Percentiles rank a stretch among this genome's conserved stretches.
phyloP scores from a whole-genome alignment of 35 echinoderm and acorn worm species.

The Acanthaster planci region DNA sequence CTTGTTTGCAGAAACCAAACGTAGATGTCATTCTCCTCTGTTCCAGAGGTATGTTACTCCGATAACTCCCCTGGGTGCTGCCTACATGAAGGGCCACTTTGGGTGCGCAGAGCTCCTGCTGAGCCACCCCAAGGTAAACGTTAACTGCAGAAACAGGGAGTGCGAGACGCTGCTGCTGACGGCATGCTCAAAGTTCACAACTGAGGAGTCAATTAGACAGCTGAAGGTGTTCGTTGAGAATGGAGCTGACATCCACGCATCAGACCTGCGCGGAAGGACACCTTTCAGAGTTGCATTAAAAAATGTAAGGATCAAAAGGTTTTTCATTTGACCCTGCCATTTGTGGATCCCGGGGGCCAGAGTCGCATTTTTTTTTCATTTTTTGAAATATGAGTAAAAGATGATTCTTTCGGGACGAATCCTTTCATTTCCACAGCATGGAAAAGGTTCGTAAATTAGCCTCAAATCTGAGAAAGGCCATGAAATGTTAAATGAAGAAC shows the following conservation, averaged over 20 bases:
- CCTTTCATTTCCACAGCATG: neutral
- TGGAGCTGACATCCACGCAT: slow-evolving; percentile 45
- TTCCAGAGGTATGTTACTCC: no score
- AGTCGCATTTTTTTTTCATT: neutral
- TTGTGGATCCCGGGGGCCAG: neutral
- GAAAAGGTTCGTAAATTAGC: neutral
- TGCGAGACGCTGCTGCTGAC: slow-evolving; percentile 71
- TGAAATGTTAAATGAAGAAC: no score
- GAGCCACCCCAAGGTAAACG: slow-evolving; percentile 59
- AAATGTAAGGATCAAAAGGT: neutral
- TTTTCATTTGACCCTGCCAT: neutral
- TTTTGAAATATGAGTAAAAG: neutral
- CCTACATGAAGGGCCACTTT: slow-evolving; percentile 82
- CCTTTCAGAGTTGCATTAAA: slow-evolving; percentile 50
- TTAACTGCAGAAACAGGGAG: slow-evolving; percentile 77
- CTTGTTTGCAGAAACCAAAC: no score
- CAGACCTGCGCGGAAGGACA: slow-evolving; percentile 66
- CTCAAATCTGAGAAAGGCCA: no score
- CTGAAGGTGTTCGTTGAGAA: slow-evolving; percentile 67
- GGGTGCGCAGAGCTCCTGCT: slow-evolving; percentile 86
- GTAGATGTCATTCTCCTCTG: no score
- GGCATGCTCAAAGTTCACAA: slow-evolving; percentile 34
- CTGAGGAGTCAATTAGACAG: slow-evolving; percentile 19
- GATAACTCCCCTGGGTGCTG: slow-evolving; percentile 77
- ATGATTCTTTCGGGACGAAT: neutral